These are phyloP conservation scores for Lochmaea crataegi DNA, from an alignment of 2,888 invertebrate species.

Conservation along the genomic window DNA sequence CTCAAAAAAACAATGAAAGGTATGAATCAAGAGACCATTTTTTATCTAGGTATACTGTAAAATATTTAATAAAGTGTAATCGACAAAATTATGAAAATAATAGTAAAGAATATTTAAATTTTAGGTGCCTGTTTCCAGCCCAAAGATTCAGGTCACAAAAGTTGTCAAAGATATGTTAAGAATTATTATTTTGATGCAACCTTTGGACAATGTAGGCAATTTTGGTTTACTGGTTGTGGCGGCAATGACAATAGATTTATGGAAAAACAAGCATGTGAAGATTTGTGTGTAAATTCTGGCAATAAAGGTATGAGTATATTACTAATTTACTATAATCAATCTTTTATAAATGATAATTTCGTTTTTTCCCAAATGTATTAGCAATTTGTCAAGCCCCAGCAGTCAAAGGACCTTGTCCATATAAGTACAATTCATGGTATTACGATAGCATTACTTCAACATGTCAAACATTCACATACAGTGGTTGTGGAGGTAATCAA, in stretches of 20 bases:
- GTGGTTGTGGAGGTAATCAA: constrained; percentile 38
- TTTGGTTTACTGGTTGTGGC: constrained; percentile 39
- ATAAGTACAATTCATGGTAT: constrained; percentile 24
- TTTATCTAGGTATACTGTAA: no score
- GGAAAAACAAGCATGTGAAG: constrained; percentile 27
- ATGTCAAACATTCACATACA: constrained; percentile 34
- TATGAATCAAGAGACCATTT: background rate
- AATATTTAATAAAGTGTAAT: no score
- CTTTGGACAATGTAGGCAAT: constrained; percentile 28
- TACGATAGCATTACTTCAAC: constrained; percentile 20
- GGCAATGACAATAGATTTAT: constrained; percentile 41
- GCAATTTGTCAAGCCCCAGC: constrained; percentile 35
- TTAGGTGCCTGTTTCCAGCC: constrained; percentile 28
- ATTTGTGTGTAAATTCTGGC: constrained; percentile 25
- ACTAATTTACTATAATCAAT: background rate
- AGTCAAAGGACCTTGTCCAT: constrained; percentile 25
- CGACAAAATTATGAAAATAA: no score
- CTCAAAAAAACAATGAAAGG: constrained; percentile 14
- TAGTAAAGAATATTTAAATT: background rate
- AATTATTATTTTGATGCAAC: constrained; percentile 25
- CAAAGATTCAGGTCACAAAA: constrained; percentile 9
- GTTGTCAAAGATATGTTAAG: constrained; percentile 17
- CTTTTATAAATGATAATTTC: background rate
- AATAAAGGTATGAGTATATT: constrained; percentile 17
- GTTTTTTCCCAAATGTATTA: background rate